Percentiles rank a stretch among this genome's conserved stretches.
Evolutionary conservation across 2,888 invertebrate genomes (phyloP).

Genomic region (Drosophila kanekoi): DNA sequence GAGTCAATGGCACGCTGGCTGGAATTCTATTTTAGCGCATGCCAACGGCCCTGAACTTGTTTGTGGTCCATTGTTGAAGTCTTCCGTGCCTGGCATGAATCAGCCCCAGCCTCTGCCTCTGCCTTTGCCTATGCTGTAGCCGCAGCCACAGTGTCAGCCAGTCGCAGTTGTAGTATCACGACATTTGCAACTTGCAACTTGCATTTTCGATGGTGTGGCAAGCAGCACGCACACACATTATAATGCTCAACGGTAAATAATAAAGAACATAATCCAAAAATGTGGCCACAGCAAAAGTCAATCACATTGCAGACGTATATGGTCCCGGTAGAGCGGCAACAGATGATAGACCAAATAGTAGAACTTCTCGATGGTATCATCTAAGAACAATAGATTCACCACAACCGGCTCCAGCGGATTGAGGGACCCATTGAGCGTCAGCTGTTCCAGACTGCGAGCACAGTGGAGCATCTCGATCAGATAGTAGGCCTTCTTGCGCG

Average conservation of each 20-base stretch:
- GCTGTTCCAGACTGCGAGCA: conserved; percentile 24
- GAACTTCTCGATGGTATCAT: conserved; percentile 34
- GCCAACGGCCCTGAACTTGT: conserved; percentile 74
- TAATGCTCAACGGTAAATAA: conserved; percentile 13
- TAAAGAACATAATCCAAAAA: not conserved
- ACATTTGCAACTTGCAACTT: not conserved
- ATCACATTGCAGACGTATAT: conserved; percentile 23
- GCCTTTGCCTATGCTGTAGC: not conserved
- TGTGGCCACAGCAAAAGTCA: not conserved
- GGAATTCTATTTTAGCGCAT: conserved; percentile 57
- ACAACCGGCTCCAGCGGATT: conserved; percentile 11
- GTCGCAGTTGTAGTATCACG: not conserved
- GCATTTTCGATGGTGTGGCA: not conserved
- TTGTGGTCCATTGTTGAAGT: conserved; percentile 37
- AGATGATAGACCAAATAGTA: conserved; percentile 41
- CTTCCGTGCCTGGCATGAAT: conserved; percentile 26
- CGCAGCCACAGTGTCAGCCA: not conserved
- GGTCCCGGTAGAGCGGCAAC: conserved; percentile 42
- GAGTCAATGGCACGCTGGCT: conserved; percentile 60
- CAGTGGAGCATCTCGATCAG: conserved; percentile 36
- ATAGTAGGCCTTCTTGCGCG: conserved; percentile 36
- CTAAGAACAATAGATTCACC: conserved; percentile 15
- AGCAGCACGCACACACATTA: not conserved
- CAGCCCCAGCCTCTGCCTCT: conserved; percentile 1
- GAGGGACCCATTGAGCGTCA: not conserved